Evolutionary conservation across 2,113 vertebrate species (phyloP), one percentile per base, ranked within the genome.

Genomic region (Ptyas mucosa): DNA sequence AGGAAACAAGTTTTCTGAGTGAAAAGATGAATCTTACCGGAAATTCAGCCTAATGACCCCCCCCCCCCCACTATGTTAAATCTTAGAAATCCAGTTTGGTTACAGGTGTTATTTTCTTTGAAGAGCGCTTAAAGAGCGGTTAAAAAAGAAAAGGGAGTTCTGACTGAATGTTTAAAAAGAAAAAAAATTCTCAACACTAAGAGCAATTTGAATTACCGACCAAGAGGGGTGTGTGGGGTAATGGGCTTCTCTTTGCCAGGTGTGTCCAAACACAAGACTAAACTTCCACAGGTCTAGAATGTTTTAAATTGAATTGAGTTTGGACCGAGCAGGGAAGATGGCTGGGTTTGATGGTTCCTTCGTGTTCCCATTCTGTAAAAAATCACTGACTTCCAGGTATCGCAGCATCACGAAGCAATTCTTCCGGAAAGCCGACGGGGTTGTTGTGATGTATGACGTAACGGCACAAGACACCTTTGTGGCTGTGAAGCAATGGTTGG

Each of bases 391-490:
- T 93, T 94, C 15, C 95, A 99, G 99, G 97, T 99, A 98, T 93
- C 97, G 97, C 91, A 99, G 99, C 95, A 98, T 99, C 94, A 98
- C 99, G 88, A 99, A 99, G 95, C 99, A 99, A 97, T 99, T 99
- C 97, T 99, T 99, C 94, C 97, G 99, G 61, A 99, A 99, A 97
- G 99, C 98, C 0, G 99, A 99, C 20, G 99, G 98, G 0, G 98
- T 99, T 92, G 97, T 99, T 88, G 95, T 99, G 95, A 98, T 99
- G 98, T 99, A 99, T 3, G 99, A 99, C 54, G 97, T 99, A 96
- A 99, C 98, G 0, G 96, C 97, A 94, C 97, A 95, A 94, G 97
- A 98, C 87, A 98, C 98, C 9, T 99, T 99, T 96, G 97, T 96
- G 81, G 98, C 98, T 0, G 98, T 99, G 43, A 97, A 94, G 15